These are phyloP conservation scores for Rhabdomys pumilio DNA, from an alignment of 2,797 vertebrate species.

Conservation along the genomic window DNA sequence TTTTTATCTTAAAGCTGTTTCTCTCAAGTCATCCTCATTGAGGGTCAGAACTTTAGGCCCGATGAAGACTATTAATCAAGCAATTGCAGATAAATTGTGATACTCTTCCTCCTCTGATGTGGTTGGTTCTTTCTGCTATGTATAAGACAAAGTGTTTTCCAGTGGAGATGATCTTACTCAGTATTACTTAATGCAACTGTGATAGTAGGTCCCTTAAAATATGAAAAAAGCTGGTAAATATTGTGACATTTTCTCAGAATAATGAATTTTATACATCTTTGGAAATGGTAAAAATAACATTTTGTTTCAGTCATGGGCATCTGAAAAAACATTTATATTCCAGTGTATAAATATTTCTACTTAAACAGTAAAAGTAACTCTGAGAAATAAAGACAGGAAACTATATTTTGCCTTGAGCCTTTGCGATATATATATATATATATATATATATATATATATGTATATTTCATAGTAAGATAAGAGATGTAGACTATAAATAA, in stretches of 20 bases:
- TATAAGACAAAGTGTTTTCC: conserved; percentile 31
- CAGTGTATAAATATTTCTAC: conserved; percentile 63
- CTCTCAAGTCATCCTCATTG: conserved; percentile 6
- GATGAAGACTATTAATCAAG: conserved; percentile 61
- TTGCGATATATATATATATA: neutral
- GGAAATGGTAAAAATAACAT: conserved; percentile 67
- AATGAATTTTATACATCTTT: conserved; percentile 69
- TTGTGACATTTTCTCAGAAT: conserved; percentile 66
- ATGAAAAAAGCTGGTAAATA: conserved; percentile 55
- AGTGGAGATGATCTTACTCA: conserved; percentile 46
- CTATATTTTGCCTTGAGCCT: conserved; percentile 27
- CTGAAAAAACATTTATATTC: conserved; percentile 57
- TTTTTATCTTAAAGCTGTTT: conserved; percentile 69
- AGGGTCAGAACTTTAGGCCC: conserved; percentile 53
- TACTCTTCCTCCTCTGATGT: conserved; percentile 26
- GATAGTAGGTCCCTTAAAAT: conserved; percentile 13
- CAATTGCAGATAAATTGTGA: neutral
- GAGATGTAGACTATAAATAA: conserved; percentile 73
- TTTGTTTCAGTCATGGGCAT: conserved; percentile 70
- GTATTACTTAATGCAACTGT: neutral
- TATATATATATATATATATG: no score
- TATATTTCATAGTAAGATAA: conserved; percentile 1
- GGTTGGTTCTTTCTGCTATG: conserved; percentile 47
- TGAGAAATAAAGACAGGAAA: conserved; percentile 77
- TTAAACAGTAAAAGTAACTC: conserved; percentile 68